Evolutionary conservation across 1,140 invertebrate species (phyloP), one percentile per base, ranked within the genome.

Genomic region (Pachypsylla venusta): DNA sequence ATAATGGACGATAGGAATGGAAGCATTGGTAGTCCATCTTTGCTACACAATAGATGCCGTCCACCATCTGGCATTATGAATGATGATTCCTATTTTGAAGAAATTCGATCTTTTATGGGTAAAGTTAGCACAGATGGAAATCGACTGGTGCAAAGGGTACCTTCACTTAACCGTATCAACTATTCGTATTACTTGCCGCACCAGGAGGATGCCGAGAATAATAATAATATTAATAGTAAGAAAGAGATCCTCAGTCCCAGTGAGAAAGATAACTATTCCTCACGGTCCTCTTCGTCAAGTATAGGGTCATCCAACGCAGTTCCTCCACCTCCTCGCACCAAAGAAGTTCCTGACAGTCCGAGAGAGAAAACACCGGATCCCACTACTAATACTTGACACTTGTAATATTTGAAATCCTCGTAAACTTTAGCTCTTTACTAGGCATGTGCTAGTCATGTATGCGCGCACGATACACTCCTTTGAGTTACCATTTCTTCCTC

Each of bases 51-150:
- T 54, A 70, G 70, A 42, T 65, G 71, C 0, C 70, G 73, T 58
- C 60, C 74, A 24, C 70, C 72, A 16, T 56, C 27, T 24, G 42
- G 42, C 22, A 56, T 54, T 59, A 69, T 63, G 61, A 78, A 75
- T 25, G 85, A 89, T 65, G 85, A 88, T 62, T 86, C 88, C 39
- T 94, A 93, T 67, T 93, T 93, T 71, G 89, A 93, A 66, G 91
- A 95, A 73, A 93, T 95, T 62, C 78, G 91, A 59, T 87, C 84
- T 55, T 95, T 95, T 72, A 93, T 94, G 81, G 90, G 89, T 1
- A 91, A 93, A 70, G 89, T 93, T 30, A 90, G 87, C 1, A 65
- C 66, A 25, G 70, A 72, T 60, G 67, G 71, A 19, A 62, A 35
- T 4, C 25, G 71, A 58, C 30, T 72, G 2, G 59, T 70, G 13